Conservation (phyloP, 2,888 invertebrate genomes). For the Epinotia ramella region DNA sequence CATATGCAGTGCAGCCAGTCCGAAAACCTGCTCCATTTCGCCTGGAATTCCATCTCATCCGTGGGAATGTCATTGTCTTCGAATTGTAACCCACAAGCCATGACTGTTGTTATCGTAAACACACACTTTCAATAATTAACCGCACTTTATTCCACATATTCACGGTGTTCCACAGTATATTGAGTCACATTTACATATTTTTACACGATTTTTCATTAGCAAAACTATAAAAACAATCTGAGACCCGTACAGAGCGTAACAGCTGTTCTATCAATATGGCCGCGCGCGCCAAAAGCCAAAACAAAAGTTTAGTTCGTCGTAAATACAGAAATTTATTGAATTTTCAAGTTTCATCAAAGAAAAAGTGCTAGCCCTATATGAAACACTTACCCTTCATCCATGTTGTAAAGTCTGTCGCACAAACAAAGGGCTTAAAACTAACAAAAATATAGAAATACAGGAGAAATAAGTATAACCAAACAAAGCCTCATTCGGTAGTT, state of each 20-base stretch:
- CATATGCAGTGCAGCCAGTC: slow-evolving; percentile 99
- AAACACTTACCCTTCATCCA: slow-evolving; percentile 68
- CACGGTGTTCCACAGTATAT: slow-evolving; percentile 60
- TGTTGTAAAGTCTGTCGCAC: slow-evolving; percentile 47
- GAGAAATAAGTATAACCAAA: slow-evolving; percentile 17
- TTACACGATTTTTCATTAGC: slow-evolving; percentile 61
- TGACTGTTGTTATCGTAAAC: slow-evolving; percentile 59
- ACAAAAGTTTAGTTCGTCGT: slow-evolving; percentile 61
- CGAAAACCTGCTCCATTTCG: slow-evolving; percentile 90
- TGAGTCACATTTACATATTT: slow-evolving; percentile 47
- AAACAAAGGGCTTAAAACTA: slow-evolving; percentile 29
- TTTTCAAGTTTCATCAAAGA: slow-evolving; percentile 30
- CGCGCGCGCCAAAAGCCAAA: slow-evolving; percentile 82
- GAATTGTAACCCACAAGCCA: slow-evolving; percentile 76
- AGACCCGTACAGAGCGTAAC: slow-evolving; percentile 67
- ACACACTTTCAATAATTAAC: slow-evolving; percentile 55
- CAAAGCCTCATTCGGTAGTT: background rate
- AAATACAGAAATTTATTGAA: slow-evolving; percentile 17
- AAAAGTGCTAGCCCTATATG: slow-evolving; percentile 16
- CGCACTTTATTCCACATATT: slow-evolving; percentile 54
- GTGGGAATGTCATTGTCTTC: slow-evolving; percentile 68
- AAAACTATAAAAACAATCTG: slow-evolving; percentile 69
- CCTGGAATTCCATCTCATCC: slow-evolving; percentile 73
- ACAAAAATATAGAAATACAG: slow-evolving; percentile 16
- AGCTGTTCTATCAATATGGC: slow-evolving; percentile 83